Evolutionary conservation across 35 echinoderm and acorn worm species (phyloP).

Genomic region (Strongylocentrotus purpuratus): DNA sequence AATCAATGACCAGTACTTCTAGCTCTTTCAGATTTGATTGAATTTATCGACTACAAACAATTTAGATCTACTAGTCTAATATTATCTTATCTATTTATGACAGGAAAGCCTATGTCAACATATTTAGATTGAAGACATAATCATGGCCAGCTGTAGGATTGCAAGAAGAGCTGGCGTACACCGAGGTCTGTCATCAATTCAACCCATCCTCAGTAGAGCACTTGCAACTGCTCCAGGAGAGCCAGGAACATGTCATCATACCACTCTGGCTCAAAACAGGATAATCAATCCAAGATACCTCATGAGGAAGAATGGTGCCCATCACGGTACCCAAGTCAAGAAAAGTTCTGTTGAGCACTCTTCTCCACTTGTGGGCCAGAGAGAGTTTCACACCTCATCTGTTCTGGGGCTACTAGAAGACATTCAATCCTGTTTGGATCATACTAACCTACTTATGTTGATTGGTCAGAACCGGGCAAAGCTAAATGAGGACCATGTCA

Average conservation of each 20-base stretch:
- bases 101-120: background rate
- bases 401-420: constrained; percentile 27
- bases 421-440: constrained; percentile 28
- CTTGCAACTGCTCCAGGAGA: background rate
- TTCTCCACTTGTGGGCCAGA: background rate
- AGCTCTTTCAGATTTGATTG: no score
- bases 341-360: background rate
- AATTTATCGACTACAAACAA: no score
- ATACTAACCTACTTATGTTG: constrained; percentile 1
- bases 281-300: background rate
- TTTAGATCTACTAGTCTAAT: background rate
- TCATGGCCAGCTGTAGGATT: constrained; percentile 1
- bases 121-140: background rate
- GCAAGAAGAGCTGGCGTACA: background rate
- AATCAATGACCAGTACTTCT: no score
- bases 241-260: background rate
- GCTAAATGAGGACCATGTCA: constrained; percentile 30
- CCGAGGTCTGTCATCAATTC: background rate
- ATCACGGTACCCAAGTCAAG: background rate
- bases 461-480: constrained; percentile 45
- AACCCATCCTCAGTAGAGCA: background rate
- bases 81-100: background rate
- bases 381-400: background rate
- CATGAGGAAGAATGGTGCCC: background rate
- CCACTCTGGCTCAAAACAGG: background rate